Evolutionary conservation across 2,797 vertebrate species (phyloP), one percentile per base, ranked within the genome.

Genomic region (Danionella dracula): DNA sequence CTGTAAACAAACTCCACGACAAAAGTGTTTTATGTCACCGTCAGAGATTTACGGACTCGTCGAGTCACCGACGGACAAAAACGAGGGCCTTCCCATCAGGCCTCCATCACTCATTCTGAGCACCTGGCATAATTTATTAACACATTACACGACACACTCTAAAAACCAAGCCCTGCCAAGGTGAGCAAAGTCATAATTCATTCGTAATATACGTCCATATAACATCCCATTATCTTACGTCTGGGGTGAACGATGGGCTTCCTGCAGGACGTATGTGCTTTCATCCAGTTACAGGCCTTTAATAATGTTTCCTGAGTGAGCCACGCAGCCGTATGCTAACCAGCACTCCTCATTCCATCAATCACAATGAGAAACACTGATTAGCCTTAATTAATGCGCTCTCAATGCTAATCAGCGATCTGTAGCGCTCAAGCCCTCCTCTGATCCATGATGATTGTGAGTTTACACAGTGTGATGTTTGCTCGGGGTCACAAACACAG

Each of bases 311-410:
- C 78, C 84, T 82, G 82, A 74, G 41, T 4, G 53, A 74, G 72
- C 70, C 78, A 70, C 45, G 77, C 81, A 75, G 78, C 75, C 58
- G 46, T 34, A 44, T 42, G 59, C 63, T 32, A 72, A 61, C 64
- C 16, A 20, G n/a, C 8, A n/a, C 29, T 62, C 35, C 37, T 66
- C 56, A 53, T 32, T 48, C 65, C 9, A 21, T 67, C 56, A 55
- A 67, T 73, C 56, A 69, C 46, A 64, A 57, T 69, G 83, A 81
- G 81, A 85, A 80, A 85, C 48, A 78, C 61, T 77, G 77, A 84
- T 87, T 83, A 86, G 79, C 76, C 66, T 50, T 60, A 79, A 84
- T 84, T 80, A 79, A 85, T 83, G 78, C 76, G 21, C 75, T 76
- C 72, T 82, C 70, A 76, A 81, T 76, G 74, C 78, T 82, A 86